Percentiles rank a stretch among this genome's conserved stretches.
Evolutionary conservation across 2,888 invertebrate species (phyloP).

Genomic region (Iphiclides podalirius): DNA sequence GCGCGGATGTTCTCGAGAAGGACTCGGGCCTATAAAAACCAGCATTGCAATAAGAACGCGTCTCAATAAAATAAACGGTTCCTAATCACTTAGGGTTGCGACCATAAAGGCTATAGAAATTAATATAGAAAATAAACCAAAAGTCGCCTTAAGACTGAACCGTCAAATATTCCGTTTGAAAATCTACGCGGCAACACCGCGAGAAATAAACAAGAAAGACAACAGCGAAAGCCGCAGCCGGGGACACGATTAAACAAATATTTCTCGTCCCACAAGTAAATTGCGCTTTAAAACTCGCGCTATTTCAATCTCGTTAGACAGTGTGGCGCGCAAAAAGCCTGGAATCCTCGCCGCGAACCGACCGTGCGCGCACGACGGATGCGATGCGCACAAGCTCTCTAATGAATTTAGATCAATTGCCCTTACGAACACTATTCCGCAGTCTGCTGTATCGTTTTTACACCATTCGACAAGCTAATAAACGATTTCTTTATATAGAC

Average conservation of each 20-base stretch:
- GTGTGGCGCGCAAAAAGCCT: conserved; percentile 65
- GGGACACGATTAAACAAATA: conserved; percentile 20
- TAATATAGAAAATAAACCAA: conserved; percentile 5
- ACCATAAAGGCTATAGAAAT: too few relatives aligned
- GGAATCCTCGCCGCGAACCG: conserved; percentile 49
- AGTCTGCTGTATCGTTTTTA: conserved; percentile 13
- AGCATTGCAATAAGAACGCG: conserved; percentile 53
- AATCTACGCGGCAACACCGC: background rate
- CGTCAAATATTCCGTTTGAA: background rate
- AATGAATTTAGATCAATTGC: conserved; percentile 68
- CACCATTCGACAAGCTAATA: background rate
- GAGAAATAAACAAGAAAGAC: conserved; percentile 1
- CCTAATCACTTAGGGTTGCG: conserved; percentile 47
- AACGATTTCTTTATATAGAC: too few relatives aligned
- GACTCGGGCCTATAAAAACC: conserved; percentile 48
- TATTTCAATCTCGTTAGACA: conserved; percentile 72
- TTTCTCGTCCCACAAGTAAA: conserved; percentile 12
- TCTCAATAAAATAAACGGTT: conserved; percentile 64
- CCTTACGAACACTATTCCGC: conserved; percentile 41
- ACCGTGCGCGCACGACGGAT: conserved; percentile 53
- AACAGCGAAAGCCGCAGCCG: background rate
- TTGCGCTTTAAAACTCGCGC: conserved; percentile 27
- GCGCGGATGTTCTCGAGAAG: conserved; percentile 41
- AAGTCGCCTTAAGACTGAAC: too few relatives aligned
- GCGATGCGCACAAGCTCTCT: conserved; percentile 50